Base-by-base conservation (phyloP, 2,797 vertebrate species). In the Ciconia nigra region DNA sequence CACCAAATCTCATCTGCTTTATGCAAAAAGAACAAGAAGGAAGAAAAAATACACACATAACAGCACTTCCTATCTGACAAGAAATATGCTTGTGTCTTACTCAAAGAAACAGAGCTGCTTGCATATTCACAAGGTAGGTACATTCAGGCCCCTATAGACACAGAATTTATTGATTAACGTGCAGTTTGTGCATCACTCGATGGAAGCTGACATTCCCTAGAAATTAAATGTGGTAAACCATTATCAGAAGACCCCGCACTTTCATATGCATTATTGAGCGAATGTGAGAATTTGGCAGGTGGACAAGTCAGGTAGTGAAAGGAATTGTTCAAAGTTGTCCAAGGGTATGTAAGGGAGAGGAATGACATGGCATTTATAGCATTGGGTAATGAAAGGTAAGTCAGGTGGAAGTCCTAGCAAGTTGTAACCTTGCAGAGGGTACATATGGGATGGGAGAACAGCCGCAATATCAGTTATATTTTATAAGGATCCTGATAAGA, bases 121-220 rank as follows among this genome's bases (percentile, higher is more conserved):
- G 83, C 83, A 94, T 98, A 98, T 97, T 96, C 91, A 98, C 94
- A 59, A 97, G 57, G 24, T 39, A 66, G 67, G 59, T 95, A 57
- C 41, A 88, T 91, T 95, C 84, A 89, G 83, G 42, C 15, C 92
- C 84, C 52, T 83, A 33, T 33, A 97, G 91, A 69, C 55, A 87
- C 5, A 35, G 74, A 96, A 95, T 92, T 92, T 67, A 49, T 67
- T 47, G 96, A 93, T 97, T 96, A 98, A 89, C 25, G 41, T 78
- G 62, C 90, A 91, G 29, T 90, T 76, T 93, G 65, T 87, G 58
- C 82, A 94, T 95, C 94, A 90, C 93, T 96, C 52, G 24, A 65
- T 94, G 83, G 95, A 96, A 95, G 46, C 19, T 94, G 93, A 95
- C 58, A 83, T 88, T 89, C 79, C 41, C 57, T 65, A 86, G 94